These are phyloP conservation scores for Aphodius sticticus DNA, from an alignment of 2,888 invertebrate genomes.

Conservation along the genomic window DNA sequence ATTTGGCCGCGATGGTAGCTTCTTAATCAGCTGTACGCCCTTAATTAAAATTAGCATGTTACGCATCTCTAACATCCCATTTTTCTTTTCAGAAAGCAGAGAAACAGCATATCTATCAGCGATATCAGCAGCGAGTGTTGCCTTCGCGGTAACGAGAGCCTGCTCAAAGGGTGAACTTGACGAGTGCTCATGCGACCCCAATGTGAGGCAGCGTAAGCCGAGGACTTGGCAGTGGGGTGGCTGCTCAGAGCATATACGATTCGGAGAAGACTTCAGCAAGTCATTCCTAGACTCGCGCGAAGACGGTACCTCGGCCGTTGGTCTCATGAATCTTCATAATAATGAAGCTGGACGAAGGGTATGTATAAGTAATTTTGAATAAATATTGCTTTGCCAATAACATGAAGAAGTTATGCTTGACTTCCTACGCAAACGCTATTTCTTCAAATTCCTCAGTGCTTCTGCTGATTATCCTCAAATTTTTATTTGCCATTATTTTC, in stretches of 20 bases:
- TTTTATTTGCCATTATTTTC: too few relatives aligned
- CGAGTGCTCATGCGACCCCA: conserved; percentile 88
- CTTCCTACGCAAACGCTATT: too few relatives aligned
- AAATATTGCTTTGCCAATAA: not conserved
- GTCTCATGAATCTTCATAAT: conserved; percentile 91
- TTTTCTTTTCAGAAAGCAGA: conserved; percentile 74
- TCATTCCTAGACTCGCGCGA: conserved; percentile 88
- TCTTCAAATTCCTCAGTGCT: too few relatives aligned
- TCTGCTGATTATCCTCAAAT: too few relatives aligned
- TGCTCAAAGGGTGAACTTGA: conserved; percentile 87
- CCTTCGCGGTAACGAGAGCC: conserved; percentile 86
- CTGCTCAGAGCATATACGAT: conserved; percentile 89
- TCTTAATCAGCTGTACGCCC: too few relatives aligned
- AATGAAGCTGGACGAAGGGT: conserved; percentile 92
- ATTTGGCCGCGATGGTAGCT: too few relatives aligned
- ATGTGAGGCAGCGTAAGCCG: conserved; percentile 73
- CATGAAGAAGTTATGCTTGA: too few relatives aligned
- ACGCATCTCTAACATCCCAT: not conserved
- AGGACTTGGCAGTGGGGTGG: conserved; percentile 93
- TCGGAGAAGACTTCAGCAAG: conserved; percentile 84
- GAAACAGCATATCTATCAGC: conserved; percentile 92
- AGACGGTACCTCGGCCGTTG: conserved; percentile 73
- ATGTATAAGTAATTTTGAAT: conserved; percentile 48
- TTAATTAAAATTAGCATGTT: too few relatives aligned
- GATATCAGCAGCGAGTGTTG: conserved; percentile 87